Base-by-base conservation (phyloP, 2,888 invertebrate species). In the Schizaphis graminum region DNA sequence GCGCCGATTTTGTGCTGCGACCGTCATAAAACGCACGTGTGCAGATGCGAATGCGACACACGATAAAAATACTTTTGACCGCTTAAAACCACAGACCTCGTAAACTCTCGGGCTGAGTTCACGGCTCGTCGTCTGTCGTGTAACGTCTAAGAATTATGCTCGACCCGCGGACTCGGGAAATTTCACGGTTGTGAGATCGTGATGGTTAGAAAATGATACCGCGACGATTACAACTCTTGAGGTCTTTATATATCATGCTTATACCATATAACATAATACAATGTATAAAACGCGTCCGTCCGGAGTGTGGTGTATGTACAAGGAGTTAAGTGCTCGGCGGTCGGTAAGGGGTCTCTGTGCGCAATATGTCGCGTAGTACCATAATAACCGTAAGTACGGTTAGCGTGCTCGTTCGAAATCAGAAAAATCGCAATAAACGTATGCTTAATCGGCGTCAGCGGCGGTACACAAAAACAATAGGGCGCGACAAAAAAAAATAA, bases 391-490 rank as follows among this genome's bases (percentile, higher is more conserved):
- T 21, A 8, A 16, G n/a, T 35, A 77, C 35, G 35, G 21, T 77
- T 77, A 35, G 21, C 16, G 67, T 67, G 67, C n/a, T 13, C 4
- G n/a, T n/a, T n/a, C 67, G n/a, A 16, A 67, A n/a, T 67, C n/a
- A 16, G n/a, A n/a, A 67, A 61, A 67, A 16, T n/a, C n/a, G 16
- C 4, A 49, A 56, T 88, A 41, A 88, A 41, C 35, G 47, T 41
- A 88, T n/a, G n/a, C 44, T 67, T 44, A 35, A 41, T 1, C 89
- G 44, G 67, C 49, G 57, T 13, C 89, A 26, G 44, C 41, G 28
- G 61, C 57, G 21, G 57, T n/a, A 24, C 53, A 88, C 24, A 86
- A 90, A 91, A 91, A 91, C 91, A 91, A 91, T 91, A 16, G 91
- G 91, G 91, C 91, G 77, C 91, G 77, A 91, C 91, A 89, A 61